phyloP scores from a whole-genome alignment of 2,888 invertebrate species.

The Stegana nigrithorax region DNA sequence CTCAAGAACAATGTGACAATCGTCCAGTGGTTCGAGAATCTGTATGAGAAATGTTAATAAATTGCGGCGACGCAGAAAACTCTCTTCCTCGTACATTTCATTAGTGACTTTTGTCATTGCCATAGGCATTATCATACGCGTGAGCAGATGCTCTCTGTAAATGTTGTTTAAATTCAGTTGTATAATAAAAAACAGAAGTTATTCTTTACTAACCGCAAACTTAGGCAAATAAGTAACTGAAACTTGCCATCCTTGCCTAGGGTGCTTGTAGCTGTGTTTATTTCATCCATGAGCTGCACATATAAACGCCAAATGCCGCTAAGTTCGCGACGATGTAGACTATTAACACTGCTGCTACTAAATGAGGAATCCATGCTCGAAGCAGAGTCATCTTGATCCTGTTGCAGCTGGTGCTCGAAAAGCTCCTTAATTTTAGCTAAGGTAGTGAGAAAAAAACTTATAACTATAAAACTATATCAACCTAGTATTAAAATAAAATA shows the following conservation, averaged over 20 bases:
- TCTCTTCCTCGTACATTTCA: slow-evolving; percentile 97
- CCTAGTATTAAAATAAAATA: too few relatives aligned
- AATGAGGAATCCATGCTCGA: slow-evolving; percentile 61
- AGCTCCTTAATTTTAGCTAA: slow-evolving; percentile 77
- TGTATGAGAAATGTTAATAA: slow-evolving; percentile 89
- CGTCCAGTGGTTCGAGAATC: slow-evolving; percentile 89
- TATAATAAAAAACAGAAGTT: background rate
- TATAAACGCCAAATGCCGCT: slow-evolving; percentile 87
- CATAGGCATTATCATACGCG: slow-evolving; percentile 92
- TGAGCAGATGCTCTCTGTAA: slow-evolving; percentile 85
- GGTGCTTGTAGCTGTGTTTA: slow-evolving; percentile 82
- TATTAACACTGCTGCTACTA: slow-evolving; percentile 48
- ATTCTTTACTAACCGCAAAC: slow-evolving; percentile 78
- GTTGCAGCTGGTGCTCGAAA: slow-evolving; percentile 76
- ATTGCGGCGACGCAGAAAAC: slow-evolving; percentile 89
- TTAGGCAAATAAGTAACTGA: slow-evolving; percentile 94
- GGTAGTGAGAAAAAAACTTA: slow-evolving; percentile 41
- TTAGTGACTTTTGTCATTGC: slow-evolving; percentile 87
- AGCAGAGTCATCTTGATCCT: slow-evolving; percentile 55
- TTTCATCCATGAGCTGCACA: slow-evolving; percentile 89
- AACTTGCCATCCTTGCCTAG: slow-evolving; percentile 97
- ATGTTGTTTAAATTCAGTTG: background rate
- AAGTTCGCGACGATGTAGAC: slow-evolving; percentile 69
- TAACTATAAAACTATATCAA: slow-evolving; percentile 5
- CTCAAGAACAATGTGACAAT: slow-evolving; percentile 84